Conservation (phyloP, 1,140 invertebrate genomes). For the Manduca sexta region DNA sequence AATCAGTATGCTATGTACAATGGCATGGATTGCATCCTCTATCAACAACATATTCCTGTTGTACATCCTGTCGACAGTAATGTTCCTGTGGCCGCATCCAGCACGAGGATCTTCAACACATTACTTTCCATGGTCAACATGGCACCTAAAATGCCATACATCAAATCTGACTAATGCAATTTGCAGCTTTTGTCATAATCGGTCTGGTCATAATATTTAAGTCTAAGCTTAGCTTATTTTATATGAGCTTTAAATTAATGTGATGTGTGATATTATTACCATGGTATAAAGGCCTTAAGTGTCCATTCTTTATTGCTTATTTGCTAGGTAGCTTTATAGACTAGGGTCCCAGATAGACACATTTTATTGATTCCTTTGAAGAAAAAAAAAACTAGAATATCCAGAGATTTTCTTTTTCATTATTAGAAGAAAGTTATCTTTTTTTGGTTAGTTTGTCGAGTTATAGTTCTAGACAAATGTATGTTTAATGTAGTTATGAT, state of each 20-base stretch:
- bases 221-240: conserved; percentile 52
- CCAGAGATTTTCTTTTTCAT: too few species aligned
- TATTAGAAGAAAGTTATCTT: too few species aligned
- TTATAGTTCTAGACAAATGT: too few species aligned
- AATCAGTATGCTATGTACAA: conserved; percentile 75
- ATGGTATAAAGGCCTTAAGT: background rate
- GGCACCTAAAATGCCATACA: conserved; percentile 32
- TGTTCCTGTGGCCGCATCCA: conserved; percentile 74
- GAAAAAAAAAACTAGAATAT: too few species aligned
- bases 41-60: conserved; percentile 88
- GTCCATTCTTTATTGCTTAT: too few species aligned
- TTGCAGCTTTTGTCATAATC: conserved; percentile 38
- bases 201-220: conserved; percentile 63
- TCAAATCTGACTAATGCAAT: conserved; percentile 40
- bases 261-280: conserved; percentile 4
- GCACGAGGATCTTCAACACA: conserved; percentile 43
- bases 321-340: too few species aligned
- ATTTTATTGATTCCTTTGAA: too few species aligned
- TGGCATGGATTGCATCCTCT: conserved; percentile 86
- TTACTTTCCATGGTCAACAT: conserved; percentile 43
- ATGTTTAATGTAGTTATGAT: too few species aligned
- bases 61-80: conserved; percentile 76
- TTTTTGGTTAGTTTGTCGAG: too few species aligned
- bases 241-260: conserved; percentile 3
- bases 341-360: too few species aligned